These are phyloP conservation scores for Timandra comae DNA, from an alignment of 2,888 invertebrate species.

Conservation along the genomic window DNA sequence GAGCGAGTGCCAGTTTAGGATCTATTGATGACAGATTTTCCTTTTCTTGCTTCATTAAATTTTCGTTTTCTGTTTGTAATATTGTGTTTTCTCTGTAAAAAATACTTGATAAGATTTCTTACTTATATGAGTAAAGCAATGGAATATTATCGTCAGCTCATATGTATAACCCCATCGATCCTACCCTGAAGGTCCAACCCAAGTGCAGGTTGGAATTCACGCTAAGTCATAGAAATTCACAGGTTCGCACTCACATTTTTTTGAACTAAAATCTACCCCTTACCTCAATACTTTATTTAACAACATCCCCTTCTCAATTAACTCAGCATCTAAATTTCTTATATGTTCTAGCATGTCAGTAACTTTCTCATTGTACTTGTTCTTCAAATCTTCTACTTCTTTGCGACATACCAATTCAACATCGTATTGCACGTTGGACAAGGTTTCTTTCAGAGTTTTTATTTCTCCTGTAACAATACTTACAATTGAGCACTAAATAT, in stretches of 20 bases:
- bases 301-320: constrained; percentile 73
- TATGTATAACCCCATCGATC: too few relatives aligned
- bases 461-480: constrained; percentile 78
- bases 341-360: constrained; percentile 76
- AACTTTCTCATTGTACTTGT: constrained; percentile 76
- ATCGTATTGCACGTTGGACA: constrained; percentile 73
- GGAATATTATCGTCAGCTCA: too few relatives aligned
- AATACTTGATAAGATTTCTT: too few relatives aligned
- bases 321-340: constrained; percentile 72
- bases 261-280: not conserved
- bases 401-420: constrained; percentile 72
- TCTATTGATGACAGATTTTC: constrained; percentile 40
- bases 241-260: too few relatives aligned
- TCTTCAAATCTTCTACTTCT: constrained; percentile 76
- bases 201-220: too few relatives aligned
- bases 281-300: constrained; percentile 70
- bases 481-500: too few relatives aligned
- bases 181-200: too few relatives aligned
- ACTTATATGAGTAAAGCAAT: too few relatives aligned
- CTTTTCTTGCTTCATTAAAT: constrained; percentile 52
- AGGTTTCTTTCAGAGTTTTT: constrained; percentile 62
- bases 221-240: too few relatives aligned
- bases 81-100: constrained; percentile 70
- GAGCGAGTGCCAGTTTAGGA: constrained; percentile 65
- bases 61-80: constrained; percentile 67